Conservation (phyloP, 2,888 invertebrate species). For the Orchesellides sinensis region DNA sequence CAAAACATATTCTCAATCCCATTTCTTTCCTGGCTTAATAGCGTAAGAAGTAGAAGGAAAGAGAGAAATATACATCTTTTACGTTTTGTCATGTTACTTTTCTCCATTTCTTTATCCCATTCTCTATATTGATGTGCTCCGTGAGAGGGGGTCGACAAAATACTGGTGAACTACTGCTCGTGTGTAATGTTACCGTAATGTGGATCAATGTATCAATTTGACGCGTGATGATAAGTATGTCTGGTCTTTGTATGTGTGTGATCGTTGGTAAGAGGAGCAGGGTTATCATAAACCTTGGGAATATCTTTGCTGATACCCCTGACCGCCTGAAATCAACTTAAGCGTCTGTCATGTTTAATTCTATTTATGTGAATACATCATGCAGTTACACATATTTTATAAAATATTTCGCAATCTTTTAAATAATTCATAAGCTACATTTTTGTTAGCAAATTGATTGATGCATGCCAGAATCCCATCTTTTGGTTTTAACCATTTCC, state of each 20-base stretch:
- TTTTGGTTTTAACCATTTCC: neutral
- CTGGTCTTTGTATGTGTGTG: neutral
- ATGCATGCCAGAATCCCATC: neutral
- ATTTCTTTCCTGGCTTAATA: conserved; percentile 43
- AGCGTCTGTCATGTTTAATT: too few relatives aligned
- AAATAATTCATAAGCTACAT: neutral
- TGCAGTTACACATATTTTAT: too few relatives aligned
- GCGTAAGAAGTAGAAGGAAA: neutral
- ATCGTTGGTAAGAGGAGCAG: neutral
- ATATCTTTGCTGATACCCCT: too few relatives aligned
- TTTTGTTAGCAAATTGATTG: neutral
- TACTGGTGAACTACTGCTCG: conserved; percentile 44
- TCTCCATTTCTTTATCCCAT: too few relatives aligned
- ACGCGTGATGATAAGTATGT: conserved; percentile 46
- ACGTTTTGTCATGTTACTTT: too few relatives aligned
- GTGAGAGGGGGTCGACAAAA: conserved; percentile 50
- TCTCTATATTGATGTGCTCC: conserved; percentile 27
- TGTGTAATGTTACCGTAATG: conserved; percentile 41
- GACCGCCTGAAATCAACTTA: too few relatives aligned
- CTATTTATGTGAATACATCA: too few relatives aligned
- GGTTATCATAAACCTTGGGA: too few relatives aligned
- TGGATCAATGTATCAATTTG: conserved; percentile 56
- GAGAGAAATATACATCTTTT: conserved; percentile 19
- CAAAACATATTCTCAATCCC: conserved; percentile 56
- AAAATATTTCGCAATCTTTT: too few relatives aligned